phyloP scores from a whole-genome alignment of 1,140 invertebrate genomes.

The Hyposmocoma kahamanoa region DNA sequence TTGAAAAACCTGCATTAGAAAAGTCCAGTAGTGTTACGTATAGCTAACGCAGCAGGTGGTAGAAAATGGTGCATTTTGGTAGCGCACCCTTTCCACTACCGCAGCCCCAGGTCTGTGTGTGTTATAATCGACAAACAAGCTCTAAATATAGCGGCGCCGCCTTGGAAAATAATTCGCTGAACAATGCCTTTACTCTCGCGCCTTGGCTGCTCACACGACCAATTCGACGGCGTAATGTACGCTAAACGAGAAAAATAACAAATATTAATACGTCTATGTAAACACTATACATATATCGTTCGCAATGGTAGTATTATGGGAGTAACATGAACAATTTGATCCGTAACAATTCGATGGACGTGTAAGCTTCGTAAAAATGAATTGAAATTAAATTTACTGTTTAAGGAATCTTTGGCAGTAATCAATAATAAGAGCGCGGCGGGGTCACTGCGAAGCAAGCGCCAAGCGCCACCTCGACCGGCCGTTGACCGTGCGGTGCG shows the following conservation, averaged over 20 bases:
- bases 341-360: background rate
- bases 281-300: no score
- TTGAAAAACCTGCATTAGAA: no score
- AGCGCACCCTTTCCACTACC: no score
- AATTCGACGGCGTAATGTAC: background rate
- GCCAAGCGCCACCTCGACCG: slow-evolving; percentile 40
- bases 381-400: slow-evolving; percentile 31
- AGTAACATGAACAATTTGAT: background rate
- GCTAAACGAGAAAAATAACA: background rate
- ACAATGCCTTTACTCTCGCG: slow-evolving; percentile 12
- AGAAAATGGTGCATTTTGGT: no score
- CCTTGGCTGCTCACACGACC: slow-evolving; percentile 10
- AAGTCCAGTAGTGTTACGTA: no score
- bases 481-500: slow-evolving; percentile 62
- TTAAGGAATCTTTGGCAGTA: slow-evolving; percentile 48
- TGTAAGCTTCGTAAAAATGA: background rate
- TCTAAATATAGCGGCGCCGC: slow-evolving; percentile 26
- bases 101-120: no score
- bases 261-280: background rate
- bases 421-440: slow-evolving; percentile 59
- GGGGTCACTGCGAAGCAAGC: slow-evolving; percentile 21
- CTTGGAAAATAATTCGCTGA: slow-evolving; percentile 18
- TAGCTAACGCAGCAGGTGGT: no score
- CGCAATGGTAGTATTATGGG: background rate
- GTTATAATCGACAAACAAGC: slow-evolving; percentile 3